Evolutionary conservation across 2,113 vertebrate genomes (phyloP).

Genomic region (Brevimyrus niger): DNA sequence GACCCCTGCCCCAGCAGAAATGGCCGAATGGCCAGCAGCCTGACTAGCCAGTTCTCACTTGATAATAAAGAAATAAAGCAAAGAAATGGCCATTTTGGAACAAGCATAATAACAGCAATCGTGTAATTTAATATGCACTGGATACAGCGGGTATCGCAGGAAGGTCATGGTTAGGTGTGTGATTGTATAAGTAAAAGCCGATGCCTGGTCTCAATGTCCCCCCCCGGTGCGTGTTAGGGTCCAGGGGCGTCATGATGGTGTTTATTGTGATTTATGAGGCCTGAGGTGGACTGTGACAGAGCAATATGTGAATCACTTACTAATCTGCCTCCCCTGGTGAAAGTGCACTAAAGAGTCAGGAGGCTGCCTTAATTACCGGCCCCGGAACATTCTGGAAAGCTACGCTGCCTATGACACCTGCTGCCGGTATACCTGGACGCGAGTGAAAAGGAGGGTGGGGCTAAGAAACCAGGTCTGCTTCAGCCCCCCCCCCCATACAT

Average conservation of each 20-base stretch:
- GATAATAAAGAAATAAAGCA: not conserved
- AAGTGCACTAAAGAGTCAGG: not conserved
- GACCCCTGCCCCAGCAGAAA: constrained; percentile 16
- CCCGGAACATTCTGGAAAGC: constrained; percentile 28
- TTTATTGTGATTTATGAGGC: constrained; percentile 71
- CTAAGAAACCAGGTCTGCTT: not conserved
- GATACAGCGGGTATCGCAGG: constrained; percentile 38
- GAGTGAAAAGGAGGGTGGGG: constrained; percentile 25
- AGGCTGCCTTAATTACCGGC: not conserved
- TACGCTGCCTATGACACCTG: constrained; percentile 52
- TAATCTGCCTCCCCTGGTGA: constrained; percentile 60
- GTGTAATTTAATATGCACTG: constrained; percentile 37
- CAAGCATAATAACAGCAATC: constrained; percentile 26
- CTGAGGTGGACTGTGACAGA: constrained; percentile 59
- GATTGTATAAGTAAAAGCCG: constrained; percentile 66
- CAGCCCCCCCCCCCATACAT: not conserved
- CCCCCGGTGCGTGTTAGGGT: constrained; percentile 23
- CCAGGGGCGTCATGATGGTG: constrained; percentile 48
- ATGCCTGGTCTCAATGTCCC: constrained; percentile 48
- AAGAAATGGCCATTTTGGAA: constrained; percentile 8
- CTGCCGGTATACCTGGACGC: constrained; percentile 64
- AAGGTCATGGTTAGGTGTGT: constrained; percentile 60
- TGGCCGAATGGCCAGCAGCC: constrained; percentile 20
- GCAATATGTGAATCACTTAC: constrained; percentile 57
- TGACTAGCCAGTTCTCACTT: not conserved